Evolutionary conservation across 2,113 vertebrate genomes (phyloP).

Genomic region (Numida meleagris): DNA sequence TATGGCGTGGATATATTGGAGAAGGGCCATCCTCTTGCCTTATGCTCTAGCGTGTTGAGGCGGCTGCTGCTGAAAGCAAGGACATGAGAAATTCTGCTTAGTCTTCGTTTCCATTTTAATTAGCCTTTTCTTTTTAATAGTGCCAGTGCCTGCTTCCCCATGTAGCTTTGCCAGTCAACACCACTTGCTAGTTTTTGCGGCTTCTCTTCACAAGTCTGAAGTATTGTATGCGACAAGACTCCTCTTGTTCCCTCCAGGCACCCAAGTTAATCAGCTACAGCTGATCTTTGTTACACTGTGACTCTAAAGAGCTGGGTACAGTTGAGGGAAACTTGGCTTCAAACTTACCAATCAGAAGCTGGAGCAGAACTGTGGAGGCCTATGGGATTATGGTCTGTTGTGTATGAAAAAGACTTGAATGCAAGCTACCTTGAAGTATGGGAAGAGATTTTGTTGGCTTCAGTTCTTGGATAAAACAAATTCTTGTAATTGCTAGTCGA

Average conservation of each 20-base stretch:
- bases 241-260: conserved; percentile 9
- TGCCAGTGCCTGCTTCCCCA: background rate
- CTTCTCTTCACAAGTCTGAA: conserved; percentile 48
- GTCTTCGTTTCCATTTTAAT: conserved; percentile 27
- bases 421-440: background rate
- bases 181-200: background rate
- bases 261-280: background rate
- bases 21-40: background rate
- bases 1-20: background rate
- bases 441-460: background rate
- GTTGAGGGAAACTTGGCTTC: conserved; percentile 6
- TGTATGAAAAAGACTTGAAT: no score
- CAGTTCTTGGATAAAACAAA: background rate
- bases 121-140: conserved; percentile 14
- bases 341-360: background rate
- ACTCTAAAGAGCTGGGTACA: conserved; percentile 6
- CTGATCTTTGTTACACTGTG: conserved; percentile 5
- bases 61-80: conserved; percentile 8
- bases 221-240: conserved; percentile 19
- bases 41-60: background rate
- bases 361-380: background rate
- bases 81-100: background rate
- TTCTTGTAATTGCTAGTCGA: background rate
- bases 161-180: conserved; percentile 41
- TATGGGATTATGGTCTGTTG: background rate